Conservation (phyloP, 1,140 invertebrate genomes). For the Musca domestica region DNA sequence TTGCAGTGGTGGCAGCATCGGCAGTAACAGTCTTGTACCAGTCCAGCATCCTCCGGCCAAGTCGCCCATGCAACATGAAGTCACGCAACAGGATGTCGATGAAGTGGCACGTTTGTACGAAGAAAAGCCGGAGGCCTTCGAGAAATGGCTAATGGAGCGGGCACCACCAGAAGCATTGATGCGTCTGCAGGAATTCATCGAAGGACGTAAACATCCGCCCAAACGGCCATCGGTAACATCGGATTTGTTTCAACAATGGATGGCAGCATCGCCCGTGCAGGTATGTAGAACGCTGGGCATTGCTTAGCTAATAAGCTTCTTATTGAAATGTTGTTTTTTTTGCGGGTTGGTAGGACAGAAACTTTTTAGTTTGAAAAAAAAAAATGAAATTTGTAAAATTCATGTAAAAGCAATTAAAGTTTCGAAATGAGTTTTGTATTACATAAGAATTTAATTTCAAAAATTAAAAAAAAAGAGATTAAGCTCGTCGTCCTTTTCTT, state of each 20-base stretch:
- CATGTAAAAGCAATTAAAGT: too few species aligned
- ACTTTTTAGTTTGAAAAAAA: too few species aligned
- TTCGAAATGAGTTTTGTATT: too few species aligned
- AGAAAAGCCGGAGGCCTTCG: slow-evolving; percentile 61
- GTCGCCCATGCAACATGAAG: slow-evolving; percentile 11
- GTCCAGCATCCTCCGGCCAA: neutral
- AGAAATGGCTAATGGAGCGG: slow-evolving; percentile 71
- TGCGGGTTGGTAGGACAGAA: too few species aligned
- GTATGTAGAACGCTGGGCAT: slow-evolving; percentile 53
- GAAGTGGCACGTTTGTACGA: slow-evolving; percentile 50
- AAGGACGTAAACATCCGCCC: slow-evolving; percentile 46
- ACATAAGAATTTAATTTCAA: too few species aligned
- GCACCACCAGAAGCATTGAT: slow-evolving; percentile 65
- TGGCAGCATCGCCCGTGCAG: slow-evolving; percentile 71
- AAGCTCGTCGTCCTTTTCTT: too few species aligned
- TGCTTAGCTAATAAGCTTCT: too few species aligned
- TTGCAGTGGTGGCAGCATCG: slow-evolving; percentile 21
- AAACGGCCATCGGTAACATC: slow-evolving; percentile 78
- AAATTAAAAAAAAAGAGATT: too few species aligned
- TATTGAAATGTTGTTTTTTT: too few species aligned
- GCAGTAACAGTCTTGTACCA: slow-evolving; percentile 20
- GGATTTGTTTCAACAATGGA: slow-evolving; percentile 80
- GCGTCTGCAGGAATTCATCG: slow-evolving; percentile 57
- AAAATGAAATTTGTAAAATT: too few species aligned
- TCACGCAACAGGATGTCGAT: slow-evolving; percentile 47